These are phyloP conservation scores for Agrenia bidenticulata DNA, from an alignment of 2,888 invertebrate species.

Conservation along the genomic window DNA sequence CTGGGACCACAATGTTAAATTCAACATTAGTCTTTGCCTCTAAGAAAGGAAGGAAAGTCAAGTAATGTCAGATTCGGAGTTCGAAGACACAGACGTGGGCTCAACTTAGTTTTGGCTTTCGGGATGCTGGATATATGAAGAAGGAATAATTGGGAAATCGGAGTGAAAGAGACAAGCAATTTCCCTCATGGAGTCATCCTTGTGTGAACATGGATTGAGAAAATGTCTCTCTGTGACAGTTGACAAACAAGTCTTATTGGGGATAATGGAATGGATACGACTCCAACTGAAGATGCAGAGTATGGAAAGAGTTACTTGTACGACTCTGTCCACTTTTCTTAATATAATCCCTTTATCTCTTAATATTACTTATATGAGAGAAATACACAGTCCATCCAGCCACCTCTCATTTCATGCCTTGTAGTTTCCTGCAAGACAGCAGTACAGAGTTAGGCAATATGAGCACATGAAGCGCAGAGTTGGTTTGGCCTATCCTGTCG, in stretches of 20 bases:
- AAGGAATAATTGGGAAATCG: slow-evolving; percentile 43
- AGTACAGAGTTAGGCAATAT: no score
- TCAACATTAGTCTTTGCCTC: neutral
- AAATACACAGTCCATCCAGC: no score
- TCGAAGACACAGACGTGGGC: no score
- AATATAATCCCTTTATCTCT: no score
- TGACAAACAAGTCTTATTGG: slow-evolving; percentile 52
- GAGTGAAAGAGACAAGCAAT: slow-evolving; percentile 51
- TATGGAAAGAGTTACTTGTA: no score
- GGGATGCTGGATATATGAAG: slow-evolving; percentile 3
- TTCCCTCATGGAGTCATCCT: slow-evolving; percentile 50
- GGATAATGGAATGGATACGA: slow-evolving; percentile 15
- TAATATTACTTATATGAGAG: no score
- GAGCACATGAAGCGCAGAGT: no score
- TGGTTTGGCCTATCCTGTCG: no score
- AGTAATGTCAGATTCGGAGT: neutral
- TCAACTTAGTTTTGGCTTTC: neutral
- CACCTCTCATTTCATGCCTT: no score
- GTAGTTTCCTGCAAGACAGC: no score
- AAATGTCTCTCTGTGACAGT: slow-evolving; percentile 49
- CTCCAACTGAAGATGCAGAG: no score
- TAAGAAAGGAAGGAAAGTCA: neutral
- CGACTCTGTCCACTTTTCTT: no score
- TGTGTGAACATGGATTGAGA: slow-evolving; percentile 49
- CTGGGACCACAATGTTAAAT: neutral